Evolutionary conservation across 2,797 vertebrate species (phyloP), one percentile per base, ranked within the genome.

Genomic region (Tapera naevia): DNA sequence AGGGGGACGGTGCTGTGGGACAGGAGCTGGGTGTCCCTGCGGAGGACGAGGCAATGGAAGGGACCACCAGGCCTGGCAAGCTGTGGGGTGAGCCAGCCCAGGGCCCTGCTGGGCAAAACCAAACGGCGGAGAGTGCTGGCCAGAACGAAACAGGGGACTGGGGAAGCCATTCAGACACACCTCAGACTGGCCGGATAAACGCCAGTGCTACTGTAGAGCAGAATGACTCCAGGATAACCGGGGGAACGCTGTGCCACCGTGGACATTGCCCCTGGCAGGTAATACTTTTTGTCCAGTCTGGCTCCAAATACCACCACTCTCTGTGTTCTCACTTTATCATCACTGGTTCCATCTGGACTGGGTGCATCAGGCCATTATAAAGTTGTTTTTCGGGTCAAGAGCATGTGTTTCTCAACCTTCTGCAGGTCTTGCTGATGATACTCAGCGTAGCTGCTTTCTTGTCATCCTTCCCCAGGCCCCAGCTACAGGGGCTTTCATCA

Each of bases 201-300:
- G 0, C 19, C 76, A 72, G 48, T 58, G 32, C 53, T 19, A 1
- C 71, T 18, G 13, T 7, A 33, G 69, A 67, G 53, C 48, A 61
- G 7, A 10, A 1, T 1, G 11, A 24, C 37, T 3, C 39, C 48
- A 95, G 88, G 80, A 35, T 97, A 80, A 62, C 27, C 0, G 95
- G 97, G 74, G 94, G 91, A 74, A 70, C n/a, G 2, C 24, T 93
- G 11, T 97, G 97, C 65, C 91, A 45, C 14, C 73, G 41, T 19
- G 97, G 97, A 16, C 81, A 95, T 13, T 98, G 97, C 56, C 97
- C 97, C 39, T 98, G 96, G 97, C 97, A 98, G 97, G 97, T 97
- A 94, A 83, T 37, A 24, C 7, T n/a, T 22, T 17, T 51, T 37
- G 51, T 79, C 30, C 33, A 39, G 5, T 35, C 58, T 80, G 32